Evolutionary conservation across 2,113 vertebrate species (phyloP).

Genomic region (Tupaia tana): DNA sequence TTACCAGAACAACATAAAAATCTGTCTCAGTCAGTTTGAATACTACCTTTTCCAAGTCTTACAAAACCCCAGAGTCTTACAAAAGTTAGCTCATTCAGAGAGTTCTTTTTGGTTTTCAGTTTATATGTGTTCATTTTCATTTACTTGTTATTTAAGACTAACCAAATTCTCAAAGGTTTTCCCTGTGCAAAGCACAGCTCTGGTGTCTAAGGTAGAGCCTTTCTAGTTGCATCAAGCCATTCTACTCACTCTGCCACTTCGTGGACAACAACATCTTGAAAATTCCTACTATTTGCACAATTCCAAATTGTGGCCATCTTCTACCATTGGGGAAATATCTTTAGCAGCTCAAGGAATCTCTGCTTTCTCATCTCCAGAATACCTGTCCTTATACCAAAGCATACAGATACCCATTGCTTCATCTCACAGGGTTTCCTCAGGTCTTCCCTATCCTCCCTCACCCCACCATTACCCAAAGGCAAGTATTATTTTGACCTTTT

Average conservation of each 20-base stretch:
- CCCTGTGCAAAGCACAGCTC: neutral
- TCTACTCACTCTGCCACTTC: neutral
- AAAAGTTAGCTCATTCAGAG: neutral
- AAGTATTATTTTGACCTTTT: neutral
- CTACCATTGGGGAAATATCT: neutral
- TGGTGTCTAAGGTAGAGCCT: neutral
- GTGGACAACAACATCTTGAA: neutral
- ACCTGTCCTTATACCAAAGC: neutral
- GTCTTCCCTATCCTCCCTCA: neutral
- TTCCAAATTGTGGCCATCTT: neutral
- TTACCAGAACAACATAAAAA: constrained; percentile 2
- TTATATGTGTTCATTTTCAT: neutral
- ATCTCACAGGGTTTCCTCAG: neutral
- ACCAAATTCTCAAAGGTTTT: neutral
- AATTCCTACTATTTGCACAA: neutral
- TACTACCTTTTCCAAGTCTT: neutral
- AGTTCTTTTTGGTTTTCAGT: neutral
- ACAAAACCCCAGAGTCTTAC: neutral
- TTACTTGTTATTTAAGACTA: neutral
- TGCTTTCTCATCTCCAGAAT: neutral
- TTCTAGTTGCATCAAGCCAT: neutral
- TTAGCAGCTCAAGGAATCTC: neutral
- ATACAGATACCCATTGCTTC: neutral
- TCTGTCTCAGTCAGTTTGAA: neutral
- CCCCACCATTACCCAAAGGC: neutral